These are phyloP conservation scores for Drosophila colorata DNA, from an alignment of 2,888 invertebrate species.

Conservation along the genomic window DNA sequence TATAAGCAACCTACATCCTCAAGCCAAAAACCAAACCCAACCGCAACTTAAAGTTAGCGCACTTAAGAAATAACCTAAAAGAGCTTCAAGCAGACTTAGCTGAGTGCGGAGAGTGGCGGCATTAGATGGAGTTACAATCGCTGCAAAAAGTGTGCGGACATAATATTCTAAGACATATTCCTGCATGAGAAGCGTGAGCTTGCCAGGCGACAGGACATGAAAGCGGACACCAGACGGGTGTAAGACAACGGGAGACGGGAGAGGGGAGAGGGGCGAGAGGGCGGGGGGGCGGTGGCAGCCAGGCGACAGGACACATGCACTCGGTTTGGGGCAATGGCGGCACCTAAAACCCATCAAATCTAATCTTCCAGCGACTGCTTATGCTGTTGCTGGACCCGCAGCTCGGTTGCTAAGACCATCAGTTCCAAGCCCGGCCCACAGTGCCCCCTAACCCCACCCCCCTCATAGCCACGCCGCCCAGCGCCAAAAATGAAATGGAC, in stretches of 20 bases:
- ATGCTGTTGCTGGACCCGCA: slow-evolving; percentile 41
- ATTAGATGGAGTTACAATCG: slow-evolving; percentile 35
- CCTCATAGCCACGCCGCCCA: neutral
- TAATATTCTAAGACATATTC: slow-evolving; percentile 66
- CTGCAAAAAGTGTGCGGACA: slow-evolving; percentile 39
- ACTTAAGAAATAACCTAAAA: neutral
- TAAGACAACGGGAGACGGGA: neutral
- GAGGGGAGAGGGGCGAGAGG: neutral
- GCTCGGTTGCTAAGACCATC: slow-evolving; percentile 48
- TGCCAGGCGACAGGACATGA: slow-evolving; percentile 39
- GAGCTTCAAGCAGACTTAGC: slow-evolving; percentile 24
- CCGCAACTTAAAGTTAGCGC: neutral
- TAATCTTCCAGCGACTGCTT: slow-evolving; percentile 75
- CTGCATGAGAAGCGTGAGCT: slow-evolving; percentile 40
- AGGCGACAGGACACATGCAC: slow-evolving; percentile 53
- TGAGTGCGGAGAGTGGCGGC: neutral
- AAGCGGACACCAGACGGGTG: slow-evolving; percentile 22
- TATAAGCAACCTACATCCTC: too few species aligned
- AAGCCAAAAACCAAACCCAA: neutral
- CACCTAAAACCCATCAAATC: slow-evolving; percentile 79
- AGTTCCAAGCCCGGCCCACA: slow-evolving; percentile 3
- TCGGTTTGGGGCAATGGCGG: slow-evolving; percentile 37
- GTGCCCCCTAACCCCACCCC: neutral
- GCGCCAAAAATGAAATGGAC: slow-evolving; percentile 50
- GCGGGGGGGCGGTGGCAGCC: too few species aligned